Conservation (phyloP, 2,797 vertebrate genomes). For the Morus bassanus region DNA sequence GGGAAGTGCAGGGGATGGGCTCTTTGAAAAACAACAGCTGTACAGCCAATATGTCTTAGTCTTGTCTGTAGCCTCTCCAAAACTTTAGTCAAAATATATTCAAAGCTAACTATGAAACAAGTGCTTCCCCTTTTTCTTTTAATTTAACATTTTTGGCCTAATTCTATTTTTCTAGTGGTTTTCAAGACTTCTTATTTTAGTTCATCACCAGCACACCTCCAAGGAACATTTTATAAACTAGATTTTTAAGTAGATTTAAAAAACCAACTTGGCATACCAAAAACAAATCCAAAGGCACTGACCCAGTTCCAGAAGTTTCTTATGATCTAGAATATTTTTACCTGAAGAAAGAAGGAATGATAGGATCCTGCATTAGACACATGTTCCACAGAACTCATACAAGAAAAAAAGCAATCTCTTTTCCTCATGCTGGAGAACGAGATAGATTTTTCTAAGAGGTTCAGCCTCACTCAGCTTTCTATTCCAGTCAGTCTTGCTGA, state of each 20-base stretch:
- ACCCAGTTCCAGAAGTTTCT: not conserved
- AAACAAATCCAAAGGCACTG: not conserved
- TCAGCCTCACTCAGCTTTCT: not conserved
- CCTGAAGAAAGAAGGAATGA: not conserved
- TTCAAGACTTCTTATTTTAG: not conserved
- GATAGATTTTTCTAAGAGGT: not conserved
- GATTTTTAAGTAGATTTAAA: not conserved
- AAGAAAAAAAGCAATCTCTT: not conserved
- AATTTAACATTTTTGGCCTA: not conserved
- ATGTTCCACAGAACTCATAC: not conserved
- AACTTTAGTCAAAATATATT: not conserved
- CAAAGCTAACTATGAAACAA: not conserved
- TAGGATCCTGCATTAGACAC: accelerated
- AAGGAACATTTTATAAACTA: not conserved
- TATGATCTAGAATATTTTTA: not conserved
- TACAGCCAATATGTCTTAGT: not conserved
- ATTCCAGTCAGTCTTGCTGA: not conserved
- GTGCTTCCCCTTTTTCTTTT: not conserved
- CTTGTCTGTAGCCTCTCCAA: not conserved
- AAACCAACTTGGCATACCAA: not conserved
- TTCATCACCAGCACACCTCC: not conserved
- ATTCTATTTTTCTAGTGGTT: not conserved
- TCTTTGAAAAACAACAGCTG: conserved; percentile 48
- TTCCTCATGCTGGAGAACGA: not conserved
- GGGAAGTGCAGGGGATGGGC: not conserved